Base-by-base conservation (phyloP, 2,113 vertebrate genomes). In the Vidua macroura region DNA sequence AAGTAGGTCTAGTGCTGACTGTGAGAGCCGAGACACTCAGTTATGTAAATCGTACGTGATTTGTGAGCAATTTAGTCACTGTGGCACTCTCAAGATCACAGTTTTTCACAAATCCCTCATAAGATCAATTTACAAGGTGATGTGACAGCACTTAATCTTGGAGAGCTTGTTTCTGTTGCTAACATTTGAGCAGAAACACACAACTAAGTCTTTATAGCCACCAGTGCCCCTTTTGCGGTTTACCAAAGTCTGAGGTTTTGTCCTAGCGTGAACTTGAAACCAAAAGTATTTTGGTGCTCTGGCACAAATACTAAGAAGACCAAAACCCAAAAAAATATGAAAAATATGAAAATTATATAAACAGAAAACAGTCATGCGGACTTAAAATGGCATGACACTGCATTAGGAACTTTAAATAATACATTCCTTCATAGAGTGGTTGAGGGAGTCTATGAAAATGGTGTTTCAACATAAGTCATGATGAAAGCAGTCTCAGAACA, bases 1-100 rank as follows among this genome's bases (percentile, higher is more conserved):
- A 88, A 81, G 73, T 44, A 44, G 86, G 48, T 76, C 91, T 90
- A 24, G 59, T n/a, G 58, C 90, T 93, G 86, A 41, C 92, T 78
- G 60, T 37, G 83, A 78, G 93, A 83, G 79, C 76, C 0, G 4
- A 88, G 81, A 28, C 56, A 1, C 75, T 87, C 74, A 2, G 76
- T 92, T 91, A 85, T 90, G 95, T 83, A 88, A 93, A 87, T 90
- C 13, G 8, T 27, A 14, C 5, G 8, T 89, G 89, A 83, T 80
- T 80, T 94, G 95, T 60, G 78, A 85, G 84, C 68, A 88, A 30
- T 86, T 94, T 46, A 91, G 92, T 75, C 89, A 66, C 68, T 58
- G 37, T 83, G 88, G 69, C 73, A 44, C 14, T 35, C 82, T 88
- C 82, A 51, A 49, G 49, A 90, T 51, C 58, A 20, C 58, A 44